Evolutionary conservation across 2,888 invertebrate species (phyloP), one percentile per base, ranked within the genome.

Genomic region (Cordilura impudica): DNA sequence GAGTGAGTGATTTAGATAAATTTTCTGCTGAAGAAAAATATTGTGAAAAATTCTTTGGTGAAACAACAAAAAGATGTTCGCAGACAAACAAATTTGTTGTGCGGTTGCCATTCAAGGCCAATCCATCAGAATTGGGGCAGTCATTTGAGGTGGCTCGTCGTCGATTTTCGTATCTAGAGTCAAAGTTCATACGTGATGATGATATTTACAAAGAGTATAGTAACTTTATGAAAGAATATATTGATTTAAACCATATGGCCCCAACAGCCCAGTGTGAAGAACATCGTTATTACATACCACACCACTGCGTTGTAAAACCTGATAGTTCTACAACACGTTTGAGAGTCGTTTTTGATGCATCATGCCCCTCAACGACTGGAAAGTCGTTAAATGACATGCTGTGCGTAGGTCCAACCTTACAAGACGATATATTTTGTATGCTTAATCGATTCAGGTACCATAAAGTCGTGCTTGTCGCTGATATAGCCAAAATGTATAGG

Each of bases 401-500:
- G 3, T 21, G 56, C 5, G 75, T 76, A 7, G 72, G 80, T 0
- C 72, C 72, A 21, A 58, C 53, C 3, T 5, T 80, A 2, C 69
- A 80, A 31, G 69, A 77, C n/a, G n/a, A n/a, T n/a, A n/a, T n/a
- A n/a, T n/a, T n/a, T n/a, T n/a, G n/a, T n/a, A n/a, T n/a, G n/a
- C n/a, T n/a, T n/a, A n/a, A n/a, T n/a, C n/a, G n/a, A n/a, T n/a
- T n/a, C n/a, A n/a, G n/a, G n/a, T 19, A 8, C 12, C 76, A 74
- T 23, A 72, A 61, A 21, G 66, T 56, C 18, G 72, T 61, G 8
- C 21, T 80, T 2, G 61, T 61, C 0, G 71, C 75, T 8, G 72
- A 80, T 18, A 72, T 80, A 18, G 54, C 60, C 0, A 76, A 79
- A 67, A 79, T 75, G 71, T 76, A 70, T 16, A 49, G 78, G 39